Percentiles rank a stretch among this genome's conserved stretches.
Conservation (phyloP, 2,797 vertebrate genomes). For the Acestrorhynchus altus region DNA sequence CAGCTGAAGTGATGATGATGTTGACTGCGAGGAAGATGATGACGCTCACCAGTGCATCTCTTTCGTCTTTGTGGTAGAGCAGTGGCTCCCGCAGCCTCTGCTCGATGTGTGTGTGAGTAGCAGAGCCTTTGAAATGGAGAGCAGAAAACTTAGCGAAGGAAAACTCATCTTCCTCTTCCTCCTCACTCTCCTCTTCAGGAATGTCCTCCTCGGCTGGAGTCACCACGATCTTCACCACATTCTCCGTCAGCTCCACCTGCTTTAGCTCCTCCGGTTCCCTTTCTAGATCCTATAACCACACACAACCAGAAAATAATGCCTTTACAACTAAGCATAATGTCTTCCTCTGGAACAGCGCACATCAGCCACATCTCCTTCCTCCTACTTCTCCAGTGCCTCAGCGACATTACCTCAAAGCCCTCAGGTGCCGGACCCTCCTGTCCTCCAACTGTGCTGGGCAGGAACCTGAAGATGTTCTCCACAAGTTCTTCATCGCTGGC, state of each 20-base stretch:
- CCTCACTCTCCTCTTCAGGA: conserved; percentile 5
- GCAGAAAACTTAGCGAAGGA: conserved; percentile 88
- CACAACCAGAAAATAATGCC: not conserved
- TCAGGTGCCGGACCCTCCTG: conserved; percentile 70
- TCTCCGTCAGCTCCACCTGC: conserved; percentile 19
- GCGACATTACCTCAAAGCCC: conserved; percentile 74
- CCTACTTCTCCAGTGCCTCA: not conserved
- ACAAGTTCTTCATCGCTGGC: conserved; percentile 77
- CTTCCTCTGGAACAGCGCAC: too few species aligned
- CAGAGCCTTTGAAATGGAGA: conserved; percentile 84
- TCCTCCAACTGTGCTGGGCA: conserved; percentile 49
- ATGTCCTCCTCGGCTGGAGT: not conserved
- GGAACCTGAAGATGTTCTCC: conserved; percentile 60
- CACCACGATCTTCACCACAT: not conserved
- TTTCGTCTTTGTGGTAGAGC: conserved; percentile 88
- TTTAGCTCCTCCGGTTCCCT: conserved; percentile 3
- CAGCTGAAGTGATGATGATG: not conserved
- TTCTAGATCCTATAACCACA: conserved; percentile 50
- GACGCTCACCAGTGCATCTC: conserved; percentile 81
- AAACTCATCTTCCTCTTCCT: conserved; percentile 71
- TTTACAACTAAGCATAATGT: too few species aligned
- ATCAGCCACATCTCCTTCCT: too few species aligned
- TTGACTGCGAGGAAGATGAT: not conserved
- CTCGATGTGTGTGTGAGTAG: conserved; percentile 69
- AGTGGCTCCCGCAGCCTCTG: conserved; percentile 82